Conservation (phyloP, 2,888 invertebrate genomes). For the Amphipoea oculea region DNA sequence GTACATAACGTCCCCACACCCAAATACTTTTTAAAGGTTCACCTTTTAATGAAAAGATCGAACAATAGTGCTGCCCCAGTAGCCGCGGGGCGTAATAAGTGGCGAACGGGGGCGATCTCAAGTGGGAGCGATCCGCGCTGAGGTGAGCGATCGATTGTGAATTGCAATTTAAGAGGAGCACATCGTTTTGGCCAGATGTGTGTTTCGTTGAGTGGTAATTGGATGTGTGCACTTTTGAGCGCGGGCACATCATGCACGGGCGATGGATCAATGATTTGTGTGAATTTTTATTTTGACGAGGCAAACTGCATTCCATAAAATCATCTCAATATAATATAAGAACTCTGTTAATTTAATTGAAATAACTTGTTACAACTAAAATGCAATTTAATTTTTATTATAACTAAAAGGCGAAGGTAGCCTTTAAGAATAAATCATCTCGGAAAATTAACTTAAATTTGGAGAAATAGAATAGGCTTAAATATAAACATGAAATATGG, state of each 20-base stretch:
- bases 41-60: conserved; percentile 68
- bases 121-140: conserved; percentile 62
- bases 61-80: conserved; percentile 67
- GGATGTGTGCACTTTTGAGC: conserved; percentile 48
- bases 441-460: neutral
- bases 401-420: neutral
- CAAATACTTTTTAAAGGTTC: conserved; percentile 63
- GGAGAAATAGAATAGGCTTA: neutral
- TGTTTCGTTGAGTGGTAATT: conserved; percentile 59
- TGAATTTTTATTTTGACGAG: neutral
- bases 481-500: neutral
- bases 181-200: conserved; percentile 66
- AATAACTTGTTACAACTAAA: neutral
- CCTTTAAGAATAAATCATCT: neutral
- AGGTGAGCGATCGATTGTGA: conserved; percentile 63
- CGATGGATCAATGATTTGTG: conserved; percentile 16
- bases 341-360: neutral
- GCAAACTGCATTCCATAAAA: neutral
- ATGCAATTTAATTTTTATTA: neutral
- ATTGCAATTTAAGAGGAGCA: conserved; percentile 62
- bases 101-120: conserved; percentile 62
- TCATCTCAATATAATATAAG: neutral
- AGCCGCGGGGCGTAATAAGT: conserved; percentile 69
- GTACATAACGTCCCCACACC: conserved; percentile 45
- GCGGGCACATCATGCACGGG: neutral